Conservation (phyloP, 2,888 invertebrate genomes). For the Aspidiotus rigidus region DNA sequence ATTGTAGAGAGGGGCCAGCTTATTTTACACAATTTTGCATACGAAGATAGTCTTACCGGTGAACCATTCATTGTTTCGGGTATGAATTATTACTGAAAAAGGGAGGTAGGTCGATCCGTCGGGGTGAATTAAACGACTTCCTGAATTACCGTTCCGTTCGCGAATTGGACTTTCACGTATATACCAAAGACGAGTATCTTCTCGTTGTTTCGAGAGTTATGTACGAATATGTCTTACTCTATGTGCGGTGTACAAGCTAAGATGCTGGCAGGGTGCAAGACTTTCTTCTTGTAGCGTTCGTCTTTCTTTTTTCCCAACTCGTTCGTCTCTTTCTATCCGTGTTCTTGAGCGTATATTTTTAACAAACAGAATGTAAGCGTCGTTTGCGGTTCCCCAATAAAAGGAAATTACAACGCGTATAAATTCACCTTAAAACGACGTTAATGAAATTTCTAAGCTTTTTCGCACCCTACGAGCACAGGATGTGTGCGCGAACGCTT, state of each 20-base stretch:
- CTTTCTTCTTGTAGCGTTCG: background rate
- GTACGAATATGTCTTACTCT: background rate
- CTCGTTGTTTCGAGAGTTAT: background rate
- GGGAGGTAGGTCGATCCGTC: background rate
- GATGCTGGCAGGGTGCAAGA: background rate
- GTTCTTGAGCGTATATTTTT: background rate
- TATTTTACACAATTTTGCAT: too few species aligned
- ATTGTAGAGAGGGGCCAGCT: too few species aligned
- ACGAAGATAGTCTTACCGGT: too few species aligned
- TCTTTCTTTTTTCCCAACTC: background rate
- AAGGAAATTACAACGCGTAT: slow-evolving; percentile 47
- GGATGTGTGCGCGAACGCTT: slow-evolving; percentile 10
- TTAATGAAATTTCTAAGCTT: slow-evolving; percentile 47
- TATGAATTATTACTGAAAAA: slow-evolving; percentile 2
- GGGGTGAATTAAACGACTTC: background rate
- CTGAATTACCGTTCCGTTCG: background rate
- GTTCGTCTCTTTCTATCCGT: background rate
- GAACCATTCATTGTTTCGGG: background rate
- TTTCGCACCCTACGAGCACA: slow-evolving; percentile 12
- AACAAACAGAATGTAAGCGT: slow-evolving; percentile 1
- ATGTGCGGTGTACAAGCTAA: too few species aligned
- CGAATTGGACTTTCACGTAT: background rate
- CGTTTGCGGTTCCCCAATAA: slow-evolving; percentile 30
- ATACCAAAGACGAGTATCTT: background rate
- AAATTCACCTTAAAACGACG: slow-evolving; percentile 51